Conservation (phyloP, 2,797 vertebrate species). For the Bovichtus variegatus region DNA sequence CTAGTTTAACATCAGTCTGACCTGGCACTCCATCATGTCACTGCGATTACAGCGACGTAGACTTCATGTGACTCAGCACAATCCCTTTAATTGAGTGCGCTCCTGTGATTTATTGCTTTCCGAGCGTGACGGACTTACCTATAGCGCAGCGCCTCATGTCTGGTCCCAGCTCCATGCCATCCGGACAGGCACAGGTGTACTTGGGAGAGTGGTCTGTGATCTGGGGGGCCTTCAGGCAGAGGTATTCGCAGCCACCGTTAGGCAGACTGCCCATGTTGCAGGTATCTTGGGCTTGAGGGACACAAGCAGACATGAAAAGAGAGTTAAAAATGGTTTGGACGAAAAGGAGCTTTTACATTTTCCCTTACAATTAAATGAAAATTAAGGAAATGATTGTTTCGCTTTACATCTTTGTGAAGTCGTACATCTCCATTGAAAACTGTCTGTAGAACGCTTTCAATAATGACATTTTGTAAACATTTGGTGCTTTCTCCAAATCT, state of each 20-base stretch:
- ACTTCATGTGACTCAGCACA: conserved; percentile 16
- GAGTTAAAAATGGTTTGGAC: not conserved
- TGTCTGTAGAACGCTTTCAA: not conserved
- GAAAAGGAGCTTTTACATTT: not conserved
- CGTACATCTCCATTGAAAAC: not conserved
- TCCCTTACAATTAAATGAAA: not conserved
- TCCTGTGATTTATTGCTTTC: conserved; percentile 25
- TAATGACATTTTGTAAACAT: not conserved
- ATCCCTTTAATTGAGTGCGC: conserved; percentile 10
- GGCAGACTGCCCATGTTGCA: conserved; percentile 92
- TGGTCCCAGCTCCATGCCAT: conserved; percentile 93
- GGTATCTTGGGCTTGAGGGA: conserved; percentile 88
- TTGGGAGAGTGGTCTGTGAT: conserved; percentile 94
- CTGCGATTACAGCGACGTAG: conserved; percentile 2
- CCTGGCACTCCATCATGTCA: conserved; percentile 24
- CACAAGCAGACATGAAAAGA: conserved; percentile 16
- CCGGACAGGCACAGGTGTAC: conserved; percentile 96
- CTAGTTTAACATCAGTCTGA: not conserved
- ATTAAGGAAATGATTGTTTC: not conserved
- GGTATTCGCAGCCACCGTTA: conserved; percentile 96
- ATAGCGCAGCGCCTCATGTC: conserved; percentile 95
- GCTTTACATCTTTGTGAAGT: not conserved
- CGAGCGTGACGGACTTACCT: conserved; percentile 80
- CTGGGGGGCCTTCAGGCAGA: conserved; percentile 98
- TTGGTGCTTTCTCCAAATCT: not conserved